Evolutionary conservation across 2,888 invertebrate species (phyloP).

Genomic region (Acleris cristana): DNA sequence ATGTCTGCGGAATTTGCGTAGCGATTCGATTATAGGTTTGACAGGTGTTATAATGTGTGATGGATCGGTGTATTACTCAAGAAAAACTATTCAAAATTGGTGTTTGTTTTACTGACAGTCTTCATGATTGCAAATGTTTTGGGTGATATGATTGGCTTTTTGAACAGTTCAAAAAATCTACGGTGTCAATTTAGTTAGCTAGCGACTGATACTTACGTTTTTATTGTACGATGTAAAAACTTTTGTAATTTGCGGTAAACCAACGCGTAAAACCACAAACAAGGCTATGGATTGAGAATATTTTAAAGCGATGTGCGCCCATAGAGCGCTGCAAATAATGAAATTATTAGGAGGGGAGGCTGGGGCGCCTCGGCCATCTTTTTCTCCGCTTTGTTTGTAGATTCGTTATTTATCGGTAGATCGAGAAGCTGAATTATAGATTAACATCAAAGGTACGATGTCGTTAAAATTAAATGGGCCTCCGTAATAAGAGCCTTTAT

Average conservation of each 20-base stretch:
- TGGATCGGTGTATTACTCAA: slow-evolving; percentile 34
- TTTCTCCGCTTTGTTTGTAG: slow-evolving; percentile 30
- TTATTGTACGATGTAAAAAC: too few relatives aligned
- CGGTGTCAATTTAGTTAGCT: not conserved
- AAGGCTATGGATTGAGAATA: slow-evolving; percentile 41
- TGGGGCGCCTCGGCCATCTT: slow-evolving; percentile 31
- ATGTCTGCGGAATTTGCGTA: slow-evolving; percentile 34
- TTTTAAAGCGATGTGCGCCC: slow-evolving; percentile 42
- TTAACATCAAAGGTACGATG: slow-evolving; percentile 72
- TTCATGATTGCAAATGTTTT: not conserved
- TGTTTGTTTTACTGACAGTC: not conserved
- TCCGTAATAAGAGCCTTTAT: slow-evolving; percentile 37
- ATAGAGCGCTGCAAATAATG: slow-evolving; percentile 42
- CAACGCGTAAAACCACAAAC: slow-evolving; percentile 16
- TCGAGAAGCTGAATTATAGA: slow-evolving; percentile 60
- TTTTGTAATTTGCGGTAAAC: too few relatives aligned
- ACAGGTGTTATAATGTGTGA: slow-evolving; percentile 27
- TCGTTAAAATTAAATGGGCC: slow-evolving; percentile 67
- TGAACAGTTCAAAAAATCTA: not conserved
- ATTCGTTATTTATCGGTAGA: slow-evolving; percentile 38
- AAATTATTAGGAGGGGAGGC: slow-evolving; percentile 38
- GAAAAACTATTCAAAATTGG: not conserved
- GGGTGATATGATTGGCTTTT: not conserved
- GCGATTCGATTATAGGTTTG: slow-evolving; percentile 35
- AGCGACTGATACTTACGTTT: too few relatives aligned